Conservation (phyloP, 2,888 invertebrate species). For the Eugnorisma glareosa region DNA sequence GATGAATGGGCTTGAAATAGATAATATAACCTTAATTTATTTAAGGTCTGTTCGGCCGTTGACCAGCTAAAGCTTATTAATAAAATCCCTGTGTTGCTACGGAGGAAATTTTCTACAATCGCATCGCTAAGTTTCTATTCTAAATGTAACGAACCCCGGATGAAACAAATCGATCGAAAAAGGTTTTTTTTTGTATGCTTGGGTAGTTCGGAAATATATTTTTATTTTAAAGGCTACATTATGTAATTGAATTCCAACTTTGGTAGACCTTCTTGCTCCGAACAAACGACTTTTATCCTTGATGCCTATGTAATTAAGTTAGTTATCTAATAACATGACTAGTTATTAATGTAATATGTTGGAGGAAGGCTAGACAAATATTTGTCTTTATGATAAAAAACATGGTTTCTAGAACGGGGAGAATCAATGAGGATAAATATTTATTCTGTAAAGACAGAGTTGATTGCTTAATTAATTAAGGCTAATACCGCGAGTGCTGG, state of each 20-base stretch:
- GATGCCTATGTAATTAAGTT: background rate
- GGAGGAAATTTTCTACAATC: background rate
- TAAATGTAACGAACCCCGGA: slow-evolving; percentile 15
- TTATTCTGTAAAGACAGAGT: background rate
- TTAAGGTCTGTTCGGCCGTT: slow-evolving; percentile 10
- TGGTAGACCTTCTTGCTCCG: background rate
- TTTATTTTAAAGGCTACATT: slow-evolving; percentile 7
- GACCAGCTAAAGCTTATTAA: slow-evolving; percentile 29
- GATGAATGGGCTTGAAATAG: slow-evolving; percentile 15
- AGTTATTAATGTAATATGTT: background rate
- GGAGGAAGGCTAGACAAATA: background rate
- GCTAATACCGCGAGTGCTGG: background rate
- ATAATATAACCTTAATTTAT: slow-evolving; percentile 33
- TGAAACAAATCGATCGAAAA: slow-evolving; percentile 47
- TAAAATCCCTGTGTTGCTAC: slow-evolving; percentile 14
- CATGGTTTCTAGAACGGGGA: slow-evolving; percentile 5
- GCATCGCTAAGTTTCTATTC: slow-evolving; percentile 21
- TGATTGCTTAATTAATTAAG: slow-evolving; percentile 8
- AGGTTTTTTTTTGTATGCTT: slow-evolving; percentile 20
- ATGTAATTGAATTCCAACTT: slow-evolving; percentile 23
- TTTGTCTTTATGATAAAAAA: background rate
- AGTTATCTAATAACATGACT: background rate
- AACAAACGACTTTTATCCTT: background rate
- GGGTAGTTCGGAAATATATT: slow-evolving; percentile 23
- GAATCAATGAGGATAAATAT: background rate